Percentiles rank a stretch among this genome's conserved stretches.
These are phyloP conservation scores for Eonycteris spelaea DNA, from an alignment of 2,113 vertebrate species.

Conservation along the genomic window DNA sequence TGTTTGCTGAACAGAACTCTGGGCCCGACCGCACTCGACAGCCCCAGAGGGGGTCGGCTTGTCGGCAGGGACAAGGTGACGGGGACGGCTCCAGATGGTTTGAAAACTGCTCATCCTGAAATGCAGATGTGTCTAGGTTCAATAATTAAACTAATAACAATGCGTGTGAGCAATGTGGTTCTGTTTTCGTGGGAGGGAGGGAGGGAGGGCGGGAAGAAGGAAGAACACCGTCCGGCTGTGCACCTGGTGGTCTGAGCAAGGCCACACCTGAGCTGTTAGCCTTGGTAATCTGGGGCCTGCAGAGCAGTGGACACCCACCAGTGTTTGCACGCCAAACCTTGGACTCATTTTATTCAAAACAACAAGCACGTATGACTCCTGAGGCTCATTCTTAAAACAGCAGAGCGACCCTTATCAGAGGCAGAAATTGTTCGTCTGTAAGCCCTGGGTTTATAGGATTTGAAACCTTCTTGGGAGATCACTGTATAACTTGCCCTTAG, in stretches of 20 bases:
- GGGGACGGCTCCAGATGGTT: too few species aligned
- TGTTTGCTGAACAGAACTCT: not conserved
- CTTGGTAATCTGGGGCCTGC: not conserved
- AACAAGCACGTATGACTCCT: not conserved
- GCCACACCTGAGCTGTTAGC: not conserved
- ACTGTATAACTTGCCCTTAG: not conserved
- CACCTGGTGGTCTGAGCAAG: not conserved
- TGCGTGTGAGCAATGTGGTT: too few species aligned
- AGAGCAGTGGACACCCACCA: not conserved
- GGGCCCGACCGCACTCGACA: not conserved
- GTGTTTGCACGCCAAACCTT: not conserved
- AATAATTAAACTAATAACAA: not conserved
- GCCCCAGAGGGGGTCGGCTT: not conserved
- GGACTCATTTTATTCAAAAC: not conserved
- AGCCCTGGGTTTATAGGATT: not conserved
- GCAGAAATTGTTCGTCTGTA: not conserved
- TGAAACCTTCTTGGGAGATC: not conserved
- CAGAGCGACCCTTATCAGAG: not conserved
- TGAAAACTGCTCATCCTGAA: not conserved
- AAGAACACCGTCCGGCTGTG: not conserved
- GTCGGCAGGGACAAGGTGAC: not conserved
- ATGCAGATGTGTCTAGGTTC: not conserved
- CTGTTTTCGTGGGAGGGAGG: not conserved
- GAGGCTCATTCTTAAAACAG: not conserved
- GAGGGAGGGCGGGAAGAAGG: rapidly evolving